A percentile compares a stretch with the other conserved stretches of the same genome.
Conservation (phyloP, 2,113 vertebrate species). For the Prunella fulvescens region DNA sequence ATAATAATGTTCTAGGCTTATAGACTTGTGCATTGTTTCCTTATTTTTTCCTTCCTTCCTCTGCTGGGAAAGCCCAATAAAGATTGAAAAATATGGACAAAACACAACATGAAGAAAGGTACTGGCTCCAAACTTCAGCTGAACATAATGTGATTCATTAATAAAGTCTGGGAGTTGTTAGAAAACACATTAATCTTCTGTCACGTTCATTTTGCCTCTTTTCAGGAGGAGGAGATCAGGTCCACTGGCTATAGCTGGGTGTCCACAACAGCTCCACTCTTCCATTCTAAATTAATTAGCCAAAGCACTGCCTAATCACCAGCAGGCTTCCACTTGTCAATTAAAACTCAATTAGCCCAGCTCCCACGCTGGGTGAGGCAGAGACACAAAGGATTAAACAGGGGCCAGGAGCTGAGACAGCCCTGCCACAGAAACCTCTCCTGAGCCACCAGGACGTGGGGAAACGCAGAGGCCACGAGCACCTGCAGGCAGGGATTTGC, state of each 20-base stretch:
- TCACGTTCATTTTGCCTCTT: neutral
- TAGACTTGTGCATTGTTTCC: neutral
- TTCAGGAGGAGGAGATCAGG: neutral
- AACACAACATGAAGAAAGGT: neutral
- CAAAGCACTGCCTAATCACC: constrained; percentile 1
- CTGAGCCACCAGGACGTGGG: neutral
- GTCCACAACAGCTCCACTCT: neutral
- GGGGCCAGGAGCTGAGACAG: neutral
- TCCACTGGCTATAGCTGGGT: neutral
- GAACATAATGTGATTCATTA: constrained; percentile 5
- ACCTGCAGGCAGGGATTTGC: neutral
- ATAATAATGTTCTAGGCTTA: neutral
- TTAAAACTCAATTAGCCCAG: constrained; percentile 28
- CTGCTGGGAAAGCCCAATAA: neutral
- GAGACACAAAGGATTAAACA: neutral
- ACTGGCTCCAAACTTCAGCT: neutral
- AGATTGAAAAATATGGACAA: neutral
- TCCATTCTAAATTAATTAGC: constrained; percentile 34
- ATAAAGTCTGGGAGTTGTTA: neutral
- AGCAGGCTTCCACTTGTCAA: neutral
- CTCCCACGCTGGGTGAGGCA: neutral
- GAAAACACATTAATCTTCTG: constrained; percentile 32
- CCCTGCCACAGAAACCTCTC: neutral
- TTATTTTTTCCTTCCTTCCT: neutral
- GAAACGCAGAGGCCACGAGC: rapidly evolving